These are phyloP conservation scores for Eurypyga helias DNA, from an alignment of 2,113 vertebrate genomes.

Conservation along the genomic window DNA sequence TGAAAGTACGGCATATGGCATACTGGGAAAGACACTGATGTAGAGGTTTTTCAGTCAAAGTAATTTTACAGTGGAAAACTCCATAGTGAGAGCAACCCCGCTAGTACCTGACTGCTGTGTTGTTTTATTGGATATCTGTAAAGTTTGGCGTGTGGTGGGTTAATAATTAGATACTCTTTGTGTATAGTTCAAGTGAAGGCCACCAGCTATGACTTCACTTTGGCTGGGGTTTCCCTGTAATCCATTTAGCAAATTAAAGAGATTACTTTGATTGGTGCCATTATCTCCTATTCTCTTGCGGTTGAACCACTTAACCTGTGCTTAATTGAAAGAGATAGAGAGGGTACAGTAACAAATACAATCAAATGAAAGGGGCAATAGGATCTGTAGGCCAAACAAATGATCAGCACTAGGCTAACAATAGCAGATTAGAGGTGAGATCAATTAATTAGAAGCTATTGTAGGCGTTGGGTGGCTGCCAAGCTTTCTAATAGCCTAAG, in stretches of 20 bases:
- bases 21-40: slow-evolving; percentile 11
- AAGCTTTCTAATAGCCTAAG: slow-evolving; percentile 85
- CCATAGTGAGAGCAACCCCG: background rate
- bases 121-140: slow-evolving; percentile 23
- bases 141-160: slow-evolving; percentile 80
- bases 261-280: slow-evolving; percentile 89
- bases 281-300: slow-evolving; percentile 87
- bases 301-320: slow-evolving; percentile 91
- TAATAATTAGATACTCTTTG: slow-evolving; percentile 84
- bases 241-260: slow-evolving; percentile 91
- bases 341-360: slow-evolving; percentile 89
- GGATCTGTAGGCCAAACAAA: slow-evolving; percentile 87
- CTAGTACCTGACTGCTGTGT: background rate
- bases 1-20: background rate
- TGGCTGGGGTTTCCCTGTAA: slow-evolving; percentile 88
- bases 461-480: slow-evolving; percentile 85
- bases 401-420: slow-evolving; percentile 85
- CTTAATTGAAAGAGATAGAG: slow-evolving; percentile 91
- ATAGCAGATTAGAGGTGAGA: slow-evolving; percentile 89
- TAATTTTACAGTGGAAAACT: background rate
- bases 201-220: slow-evolving; percentile 87
- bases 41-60: slow-evolving; percentile 7
- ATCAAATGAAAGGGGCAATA: slow-evolving; percentile 86
- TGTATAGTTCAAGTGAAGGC: slow-evolving; percentile 87
- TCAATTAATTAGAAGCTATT: slow-evolving; percentile 89